Conservation (phyloP, 2,797 vertebrate species). For the Acanthornis magna region DNA sequence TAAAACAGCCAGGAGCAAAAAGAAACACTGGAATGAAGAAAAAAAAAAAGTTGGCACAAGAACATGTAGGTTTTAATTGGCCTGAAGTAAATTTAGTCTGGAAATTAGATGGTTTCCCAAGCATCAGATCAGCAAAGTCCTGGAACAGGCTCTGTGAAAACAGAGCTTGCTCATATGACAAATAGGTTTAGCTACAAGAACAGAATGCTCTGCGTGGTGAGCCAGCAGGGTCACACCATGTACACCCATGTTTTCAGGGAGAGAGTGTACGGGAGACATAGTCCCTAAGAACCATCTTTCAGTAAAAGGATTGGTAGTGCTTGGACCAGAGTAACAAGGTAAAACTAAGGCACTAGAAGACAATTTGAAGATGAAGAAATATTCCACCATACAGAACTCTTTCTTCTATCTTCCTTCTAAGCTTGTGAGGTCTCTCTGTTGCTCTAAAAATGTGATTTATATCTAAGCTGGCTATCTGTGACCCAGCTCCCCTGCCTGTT, state of each 20-base stretch:
- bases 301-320: background rate
- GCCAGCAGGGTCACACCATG: background rate
- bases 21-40: background rate
- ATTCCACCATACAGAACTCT: background rate
- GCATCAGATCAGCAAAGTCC: background rate
- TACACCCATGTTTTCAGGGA: background rate
- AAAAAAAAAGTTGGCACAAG: background rate
- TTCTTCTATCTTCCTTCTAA: background rate
- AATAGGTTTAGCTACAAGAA: background rate
- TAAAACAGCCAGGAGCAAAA: slow-evolving; percentile 41
- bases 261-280: background rate
- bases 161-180: background rate
- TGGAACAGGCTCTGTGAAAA: slow-evolving; percentile 26
- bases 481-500: accelerated
- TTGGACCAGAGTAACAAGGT: background rate
- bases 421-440: background rate
- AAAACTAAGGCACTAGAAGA: background rate
- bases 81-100: slow-evolving; percentile 45
- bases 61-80: slow-evolving; percentile 50
- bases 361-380: background rate
- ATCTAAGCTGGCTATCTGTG: background rate
- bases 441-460: background rate
- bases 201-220: background rate
- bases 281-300: background rate
- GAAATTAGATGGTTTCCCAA: slow-evolving; percentile 46